Conservation (phyloP, 2,113 vertebrate genomes). For the Cyprinus carpio region DNA sequence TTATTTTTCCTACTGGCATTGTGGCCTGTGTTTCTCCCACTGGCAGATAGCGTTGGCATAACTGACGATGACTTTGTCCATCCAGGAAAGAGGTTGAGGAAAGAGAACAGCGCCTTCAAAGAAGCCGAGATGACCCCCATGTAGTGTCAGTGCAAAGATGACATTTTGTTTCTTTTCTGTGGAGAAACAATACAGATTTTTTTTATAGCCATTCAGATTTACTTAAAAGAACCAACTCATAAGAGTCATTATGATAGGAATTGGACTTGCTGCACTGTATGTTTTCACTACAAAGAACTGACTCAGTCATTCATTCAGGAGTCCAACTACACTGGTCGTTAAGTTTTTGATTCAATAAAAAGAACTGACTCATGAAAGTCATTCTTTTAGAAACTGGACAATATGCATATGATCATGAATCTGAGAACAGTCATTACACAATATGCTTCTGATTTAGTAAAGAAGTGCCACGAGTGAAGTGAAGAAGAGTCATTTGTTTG, state of each 20-base stretch:
- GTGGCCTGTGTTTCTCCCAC: constrained; percentile 82
- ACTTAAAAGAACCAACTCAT: too few species aligned
- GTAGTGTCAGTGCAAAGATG: constrained; percentile 87
- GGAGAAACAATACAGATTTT: neutral
- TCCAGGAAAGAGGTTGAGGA: constrained; percentile 94
- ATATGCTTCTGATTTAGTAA: neutral
- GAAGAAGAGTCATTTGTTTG: too few species aligned
- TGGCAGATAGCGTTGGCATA: constrained; percentile 88
- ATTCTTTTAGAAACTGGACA: neutral
- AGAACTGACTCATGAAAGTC: neutral
- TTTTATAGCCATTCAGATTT: too few species aligned
- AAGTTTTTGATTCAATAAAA: too few species aligned
- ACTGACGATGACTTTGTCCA: constrained; percentile 93
- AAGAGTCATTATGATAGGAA: too few species aligned
- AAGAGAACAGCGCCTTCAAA: constrained; percentile 93
- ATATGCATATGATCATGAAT: too few species aligned
- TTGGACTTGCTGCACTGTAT: too few species aligned
- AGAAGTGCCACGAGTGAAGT: neutral
- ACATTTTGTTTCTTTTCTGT: constrained; percentile 88
- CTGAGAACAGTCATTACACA: neutral
- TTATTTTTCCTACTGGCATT: constrained; percentile 68
- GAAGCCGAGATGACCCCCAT: constrained; percentile 95
- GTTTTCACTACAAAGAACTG: too few species aligned
- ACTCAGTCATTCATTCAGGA: too few species aligned
- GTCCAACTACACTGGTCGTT: too few species aligned